Evolutionary conservation across 2,797 vertebrate species (phyloP).

Genomic region (Poliocrania exsul): DNA sequence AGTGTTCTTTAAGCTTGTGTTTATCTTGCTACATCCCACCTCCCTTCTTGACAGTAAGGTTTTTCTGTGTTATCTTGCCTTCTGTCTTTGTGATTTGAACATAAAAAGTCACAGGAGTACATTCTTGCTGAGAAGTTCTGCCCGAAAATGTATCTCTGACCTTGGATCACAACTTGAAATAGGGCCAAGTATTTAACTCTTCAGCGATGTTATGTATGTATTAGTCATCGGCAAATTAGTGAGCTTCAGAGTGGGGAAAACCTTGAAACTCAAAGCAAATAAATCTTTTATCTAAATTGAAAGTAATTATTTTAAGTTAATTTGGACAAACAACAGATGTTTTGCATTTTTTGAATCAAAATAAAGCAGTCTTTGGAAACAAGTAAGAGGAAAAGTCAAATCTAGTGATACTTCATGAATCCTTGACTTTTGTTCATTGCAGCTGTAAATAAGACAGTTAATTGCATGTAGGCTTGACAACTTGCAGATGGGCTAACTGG

Average conservation of each 20-base stretch:
- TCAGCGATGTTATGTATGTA: slow-evolving; percentile 64
- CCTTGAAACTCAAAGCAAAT: slow-evolving; percentile 82
- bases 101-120: slow-evolving; percentile 68
- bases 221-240: slow-evolving; percentile 77
- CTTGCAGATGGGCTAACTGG: slow-evolving; percentile 83
- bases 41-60: slow-evolving; percentile 67
- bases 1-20: slow-evolving; percentile 60
- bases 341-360: slow-evolving; percentile 81
- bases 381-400: slow-evolving; percentile 76
- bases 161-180: slow-evolving; percentile 79
- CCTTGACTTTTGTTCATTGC: slow-evolving; percentile 85
- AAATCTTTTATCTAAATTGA: slow-evolving; percentile 86
- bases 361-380: slow-evolving; percentile 78
- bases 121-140: slow-evolving; percentile 76
- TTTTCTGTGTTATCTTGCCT: slow-evolving; percentile 72
- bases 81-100: slow-evolving; percentile 72
- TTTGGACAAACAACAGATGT: slow-evolving; percentile 87
- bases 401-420: slow-evolving; percentile 78
- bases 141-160: slow-evolving; percentile 82
- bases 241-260: slow-evolving; percentile 74
- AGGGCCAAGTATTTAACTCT: slow-evolving; percentile 75
- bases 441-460: slow-evolving; percentile 84
- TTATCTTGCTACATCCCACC: slow-evolving; percentile 70
- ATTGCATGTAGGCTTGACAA: slow-evolving; percentile 80
- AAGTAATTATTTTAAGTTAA: slow-evolving; percentile 88